Base-by-base conservation (phyloP, 2,888 invertebrate genomes). In the Pemphredon lugubris region DNA sequence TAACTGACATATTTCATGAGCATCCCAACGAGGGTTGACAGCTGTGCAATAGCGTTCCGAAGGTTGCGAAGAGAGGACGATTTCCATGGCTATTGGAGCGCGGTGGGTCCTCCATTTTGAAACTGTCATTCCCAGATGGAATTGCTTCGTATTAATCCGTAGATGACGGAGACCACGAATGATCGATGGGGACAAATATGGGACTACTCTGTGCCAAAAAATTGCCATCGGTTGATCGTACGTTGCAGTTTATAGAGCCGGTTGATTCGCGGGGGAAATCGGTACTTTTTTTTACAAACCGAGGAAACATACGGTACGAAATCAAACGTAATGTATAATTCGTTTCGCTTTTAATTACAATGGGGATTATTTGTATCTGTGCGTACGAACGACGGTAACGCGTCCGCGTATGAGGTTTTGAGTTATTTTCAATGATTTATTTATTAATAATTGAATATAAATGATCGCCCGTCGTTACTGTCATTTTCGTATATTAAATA, bases 141-240 rank as follows among this genome's bases (percentile, higher is more conserved):
- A 68, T 67, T 58, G 78, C 63, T 73, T 65, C 63, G 50, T 70
- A 77, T 78, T 73, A 75, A 77, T 78, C 47, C 64, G 37, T 50
- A 32, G 37, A 44, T 26, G 45, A 16, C 13, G 9, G 42, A 42
- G 55, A 18, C 37, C 30, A 51, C 32, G 57, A 30, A 69, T 76
- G 63, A 74, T 73, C 73, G 76, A 78, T 74, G 78, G 63, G 65
- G 69, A 75, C 72, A 72, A 69, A 75, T 73, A 77, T 65, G 54
- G 50, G 51, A 47, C 37, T 9, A 64, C 40, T 55, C 37, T 13
- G 3, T 13, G 21, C 5, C 40, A 42, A 57, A 57, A 57, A 14
- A 23, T 0, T 45, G 4, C 45, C 2, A 20, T 53, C n/a, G 39
- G n/a, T 53, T 57, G 34, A 23, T 42, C 26, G 20, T 9, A 4